phyloP scores from a whole-genome alignment of 2,797 vertebrate genomes.

The Prunella strophiata region DNA sequence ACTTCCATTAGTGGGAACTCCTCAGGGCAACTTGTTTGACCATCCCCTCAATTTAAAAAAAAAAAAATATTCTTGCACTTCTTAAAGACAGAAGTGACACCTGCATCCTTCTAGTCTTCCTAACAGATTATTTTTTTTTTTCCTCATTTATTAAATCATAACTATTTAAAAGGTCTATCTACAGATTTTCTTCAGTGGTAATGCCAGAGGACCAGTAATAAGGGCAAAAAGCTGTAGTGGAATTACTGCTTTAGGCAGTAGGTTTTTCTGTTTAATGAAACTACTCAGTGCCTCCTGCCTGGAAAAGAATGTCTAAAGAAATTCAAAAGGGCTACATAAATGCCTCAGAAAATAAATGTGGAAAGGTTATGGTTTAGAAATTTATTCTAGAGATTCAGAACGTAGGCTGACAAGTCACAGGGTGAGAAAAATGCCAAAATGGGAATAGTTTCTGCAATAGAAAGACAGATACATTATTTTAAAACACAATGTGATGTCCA shows the following conservation, averaged over 20 bases:
- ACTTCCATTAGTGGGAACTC: not conserved
- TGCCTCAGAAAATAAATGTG: constrained; percentile 17
- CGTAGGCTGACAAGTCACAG: constrained; percentile 24
- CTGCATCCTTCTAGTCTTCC: not conserved
- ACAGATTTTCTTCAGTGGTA: not conserved
- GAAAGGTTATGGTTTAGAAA: constrained; percentile 37
- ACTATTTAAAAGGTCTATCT: not conserved
- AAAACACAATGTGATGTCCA: not conserved
- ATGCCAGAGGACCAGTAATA: not conserved
- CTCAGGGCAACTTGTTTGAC: not conserved
- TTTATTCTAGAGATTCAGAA: constrained; percentile 26
- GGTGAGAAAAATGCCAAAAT: constrained; percentile 43
- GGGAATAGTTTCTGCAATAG: constrained; percentile 19
- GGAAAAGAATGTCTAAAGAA: not conserved
- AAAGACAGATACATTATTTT: not conserved
- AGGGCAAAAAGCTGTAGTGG: not conserved
- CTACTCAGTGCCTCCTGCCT: not conserved
- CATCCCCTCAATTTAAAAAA: not conserved
- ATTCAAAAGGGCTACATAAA: constrained; percentile 16
- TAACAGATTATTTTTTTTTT: not conserved
- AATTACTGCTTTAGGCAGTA: not conserved
- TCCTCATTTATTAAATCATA: not conserved
- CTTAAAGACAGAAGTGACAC: not conserved
- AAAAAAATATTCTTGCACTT: not conserved
- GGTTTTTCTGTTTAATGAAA: not conserved